Percentiles rank a stretch among this genome's conserved stretches.
Evolutionary conservation across 2,113 vertebrate genomes (phyloP).

Genomic region (Acanthisitta chloris): DNA sequence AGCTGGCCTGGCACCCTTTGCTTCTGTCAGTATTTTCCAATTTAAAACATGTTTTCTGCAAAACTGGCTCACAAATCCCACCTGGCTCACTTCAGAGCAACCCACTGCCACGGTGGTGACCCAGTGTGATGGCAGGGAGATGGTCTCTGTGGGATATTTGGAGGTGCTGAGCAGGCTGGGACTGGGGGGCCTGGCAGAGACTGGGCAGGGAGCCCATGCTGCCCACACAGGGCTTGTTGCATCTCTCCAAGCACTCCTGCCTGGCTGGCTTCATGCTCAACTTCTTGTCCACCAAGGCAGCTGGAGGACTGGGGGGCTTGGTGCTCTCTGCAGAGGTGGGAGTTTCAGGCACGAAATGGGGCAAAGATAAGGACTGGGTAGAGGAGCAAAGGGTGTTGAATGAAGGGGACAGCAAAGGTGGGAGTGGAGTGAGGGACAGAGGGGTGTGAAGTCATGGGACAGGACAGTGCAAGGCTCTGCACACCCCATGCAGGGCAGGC

Average conservation of each 20-base stretch:
- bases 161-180: neutral
- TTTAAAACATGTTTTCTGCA: neutral
- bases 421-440: neutral
- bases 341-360: neutral
- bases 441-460: neutral
- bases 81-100: neutral
- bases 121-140: neutral
- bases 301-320: neutral
- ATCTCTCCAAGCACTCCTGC: neutral
- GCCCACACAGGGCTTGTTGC: neutral
- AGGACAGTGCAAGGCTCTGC: neutral
- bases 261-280: neutral
- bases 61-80: neutral
- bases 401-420: neutral
- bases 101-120: rapidly evolving
- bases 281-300: neutral
- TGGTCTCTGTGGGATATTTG: neutral
- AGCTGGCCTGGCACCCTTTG: neutral
- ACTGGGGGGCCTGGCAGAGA: neutral
- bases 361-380: neutral
- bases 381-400: neutral
- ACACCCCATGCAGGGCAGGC: neutral
- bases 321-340: neutral
- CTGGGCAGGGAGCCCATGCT: rapidly evolving
- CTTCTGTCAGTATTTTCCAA: neutral